Evolutionary conservation across 2,797 vertebrate species (phyloP).

Genomic region (Harpagifer antarcticus): DNA sequence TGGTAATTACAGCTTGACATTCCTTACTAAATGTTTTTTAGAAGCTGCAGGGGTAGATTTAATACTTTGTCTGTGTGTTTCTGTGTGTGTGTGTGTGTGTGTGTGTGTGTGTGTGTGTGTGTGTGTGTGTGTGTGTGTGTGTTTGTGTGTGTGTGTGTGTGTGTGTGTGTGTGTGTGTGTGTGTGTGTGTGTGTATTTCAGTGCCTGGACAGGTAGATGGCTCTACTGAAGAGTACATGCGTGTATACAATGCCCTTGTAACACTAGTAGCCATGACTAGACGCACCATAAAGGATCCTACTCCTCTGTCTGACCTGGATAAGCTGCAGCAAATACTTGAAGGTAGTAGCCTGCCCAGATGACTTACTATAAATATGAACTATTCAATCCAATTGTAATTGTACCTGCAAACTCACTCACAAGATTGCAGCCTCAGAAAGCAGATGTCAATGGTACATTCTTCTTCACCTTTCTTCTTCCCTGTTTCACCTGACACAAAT

Average conservation of each 20-base stretch:
- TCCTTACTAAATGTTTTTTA: not conserved
- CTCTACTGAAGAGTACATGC: constrained; percentile 35
- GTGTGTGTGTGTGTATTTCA: constrained; percentile 39
- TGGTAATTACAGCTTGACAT: constrained; percentile 38
- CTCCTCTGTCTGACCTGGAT: constrained; percentile 36
- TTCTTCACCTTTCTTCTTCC: no score
- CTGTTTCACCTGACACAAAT: not conserved
- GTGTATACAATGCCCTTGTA: constrained; percentile 21
- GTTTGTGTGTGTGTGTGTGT: constrained; percentile 13
- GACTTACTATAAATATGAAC: not conserved
- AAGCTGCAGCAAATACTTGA: constrained; percentile 40
- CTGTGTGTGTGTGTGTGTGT: constrained; percentile 16
- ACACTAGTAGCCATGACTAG: constrained; percentile 36
- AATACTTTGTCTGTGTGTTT: constrained; percentile 3
- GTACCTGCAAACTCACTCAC: not conserved
- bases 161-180: constrained; percentile 4
- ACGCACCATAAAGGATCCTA: constrained; percentile 19
- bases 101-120: not conserved
- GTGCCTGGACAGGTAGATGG: constrained; percentile 5
- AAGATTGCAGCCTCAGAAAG: not conserved
- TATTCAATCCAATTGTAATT: not conserved
- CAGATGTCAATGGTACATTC: no score
- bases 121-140: constrained; percentile 10
- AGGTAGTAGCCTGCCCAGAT: constrained; percentile 37
- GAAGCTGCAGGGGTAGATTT: no score